Percentiles rank a stretch among this genome's conserved stretches.
phyloP scores from a whole-genome alignment of 2,888 invertebrate species.

The Deroplatys truncata region DNA sequence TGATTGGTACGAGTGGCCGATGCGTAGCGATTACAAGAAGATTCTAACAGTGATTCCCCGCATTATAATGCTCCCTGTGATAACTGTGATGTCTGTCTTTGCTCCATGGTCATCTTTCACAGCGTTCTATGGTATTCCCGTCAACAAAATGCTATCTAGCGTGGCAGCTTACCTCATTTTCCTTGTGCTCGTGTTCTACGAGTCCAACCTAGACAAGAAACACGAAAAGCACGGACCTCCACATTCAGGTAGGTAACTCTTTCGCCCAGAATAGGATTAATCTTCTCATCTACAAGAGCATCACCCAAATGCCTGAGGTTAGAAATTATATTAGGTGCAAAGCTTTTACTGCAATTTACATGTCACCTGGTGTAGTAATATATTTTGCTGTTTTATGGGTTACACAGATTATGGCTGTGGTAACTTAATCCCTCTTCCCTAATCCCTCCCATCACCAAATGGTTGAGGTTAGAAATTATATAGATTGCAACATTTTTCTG shows the following conservation, averaged over 20 bases:
- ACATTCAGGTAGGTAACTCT: conserved; percentile 47
- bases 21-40: conserved; percentile 46
- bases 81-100: conserved; percentile 46
- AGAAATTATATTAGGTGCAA: no score
- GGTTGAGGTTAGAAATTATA: no score
- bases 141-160: conserved; percentile 68
- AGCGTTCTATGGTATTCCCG: conserved; percentile 57
- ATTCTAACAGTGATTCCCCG: conserved; percentile 43
- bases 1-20: conserved; percentile 56
- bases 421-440: no score
- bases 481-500: no score
- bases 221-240: conserved; percentile 56
- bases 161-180: conserved; percentile 63
- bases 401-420: no score
- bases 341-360: no score
- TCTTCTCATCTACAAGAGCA: not conserved
- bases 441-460: no score
- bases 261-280: not conserved
- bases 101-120: conserved; percentile 48
- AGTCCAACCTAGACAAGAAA: conserved; percentile 57
- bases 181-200: conserved; percentile 56
- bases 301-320: no score
- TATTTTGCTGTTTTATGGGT: no score
- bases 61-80: conserved; percentile 46
- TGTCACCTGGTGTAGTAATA: no score